These are phyloP conservation scores for Eidolon helvum DNA, from an alignment of 2,113 vertebrate species.

Conservation along the genomic window DNA sequence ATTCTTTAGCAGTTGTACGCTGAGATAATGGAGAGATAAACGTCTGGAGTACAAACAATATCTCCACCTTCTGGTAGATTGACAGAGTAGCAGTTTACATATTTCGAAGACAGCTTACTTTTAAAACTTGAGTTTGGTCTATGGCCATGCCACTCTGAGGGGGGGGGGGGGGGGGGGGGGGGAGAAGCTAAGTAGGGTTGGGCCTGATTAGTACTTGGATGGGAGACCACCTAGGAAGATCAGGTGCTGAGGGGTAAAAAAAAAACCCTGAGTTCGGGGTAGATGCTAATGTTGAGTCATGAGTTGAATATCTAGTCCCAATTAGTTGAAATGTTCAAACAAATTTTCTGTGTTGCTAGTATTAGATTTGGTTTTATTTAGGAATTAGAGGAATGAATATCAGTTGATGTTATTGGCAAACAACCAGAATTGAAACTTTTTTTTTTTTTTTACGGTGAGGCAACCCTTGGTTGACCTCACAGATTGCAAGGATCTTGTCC, in stretches of 20 bases:
- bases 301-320: not conserved
- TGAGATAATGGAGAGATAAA: not conserved
- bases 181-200: no score
- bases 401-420: not conserved
- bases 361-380: not conserved
- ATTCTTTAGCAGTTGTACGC: not conserved
- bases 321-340: not conserved
- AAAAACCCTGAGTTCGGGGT: not conserved
- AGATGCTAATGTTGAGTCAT: not conserved
- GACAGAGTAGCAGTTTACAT: not conserved
- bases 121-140: no score
- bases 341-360: not conserved
- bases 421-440: not conserved
- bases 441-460: no score
- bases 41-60: not conserved
- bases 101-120: not conserved
- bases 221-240: no score
- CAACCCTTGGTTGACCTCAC: no score
- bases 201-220: no score
- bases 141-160: no score
- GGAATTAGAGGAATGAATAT: not conserved
- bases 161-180: no score
- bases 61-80: constrained; percentile 44
- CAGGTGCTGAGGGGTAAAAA: no score
- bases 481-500: no score